Base-by-base conservation (phyloP, 2,113 vertebrate genomes). In the Eptesicus fuscus region DNA sequence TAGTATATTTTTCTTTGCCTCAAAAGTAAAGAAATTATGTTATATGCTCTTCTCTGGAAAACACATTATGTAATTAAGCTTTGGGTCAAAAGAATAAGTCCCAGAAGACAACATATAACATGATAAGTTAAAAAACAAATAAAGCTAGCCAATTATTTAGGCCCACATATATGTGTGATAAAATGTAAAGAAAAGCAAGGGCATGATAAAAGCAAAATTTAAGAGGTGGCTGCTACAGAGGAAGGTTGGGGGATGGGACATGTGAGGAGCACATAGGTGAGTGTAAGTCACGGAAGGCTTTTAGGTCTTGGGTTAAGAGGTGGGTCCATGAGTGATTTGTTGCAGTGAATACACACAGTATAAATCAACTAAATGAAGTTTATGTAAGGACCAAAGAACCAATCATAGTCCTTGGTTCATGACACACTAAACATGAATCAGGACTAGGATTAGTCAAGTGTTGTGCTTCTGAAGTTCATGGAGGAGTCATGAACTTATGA, bases 1-100 rank as follows among this genome's bases (percentile, higher is more conserved):
- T 37, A 37, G 37, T 73, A 51, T 88, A 35, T 86, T 83, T 90
- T 61, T 51, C 77, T 96, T 95, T 80, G 32, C 18, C 37, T 96
- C 42, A 59, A 12, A 93, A 37, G n/a, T 88, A 49, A 96, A 83
- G 32, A 88, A 90, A 83, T 69, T 69, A 51, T 89, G 76, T 82
- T 86, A 56, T 51, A 59, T 67, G 37, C 17, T 90, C 61, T 77
- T 88, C 13, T 20, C 14, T 20, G 20, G 53, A 25, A 53, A 56
- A 47, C 3, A 2, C 23, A 35, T 61, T 42, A 69, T 35, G n/a
- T 82, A 25, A 28, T 59, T 23, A 3, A 35, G 11, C 59, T 90
- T 71, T 90, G 82, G 78, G 14, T 37, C 69, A 74, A 73, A 90
- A 96, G 67, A 89, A 40, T 18, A 84, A 83, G 37, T 76, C 70